phyloP scores from a whole-genome alignment of 92 coral and sea anemone genomes.

The Actinernus sp. region DNA sequence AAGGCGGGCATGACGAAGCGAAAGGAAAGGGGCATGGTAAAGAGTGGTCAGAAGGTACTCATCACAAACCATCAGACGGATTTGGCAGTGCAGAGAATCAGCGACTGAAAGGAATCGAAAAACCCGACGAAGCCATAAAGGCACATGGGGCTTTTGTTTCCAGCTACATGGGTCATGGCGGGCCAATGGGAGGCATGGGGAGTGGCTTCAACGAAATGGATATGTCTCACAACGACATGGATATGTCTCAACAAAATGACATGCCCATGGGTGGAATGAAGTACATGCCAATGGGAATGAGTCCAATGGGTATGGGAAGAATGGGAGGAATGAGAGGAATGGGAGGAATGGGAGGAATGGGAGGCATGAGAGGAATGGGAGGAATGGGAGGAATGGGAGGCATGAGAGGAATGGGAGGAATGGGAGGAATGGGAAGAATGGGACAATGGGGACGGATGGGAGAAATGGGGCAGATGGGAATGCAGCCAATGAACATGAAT shows the following conservation, averaged over 20 bases:
- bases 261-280: conserved; percentile 15
- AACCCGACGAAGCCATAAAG: not conserved
- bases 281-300: not conserved
- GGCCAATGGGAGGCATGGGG: not conserved
- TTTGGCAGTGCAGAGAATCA: too few species aligned
- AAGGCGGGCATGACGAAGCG: too few species aligned
- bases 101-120: too few species aligned
- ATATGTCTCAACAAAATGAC: conserved; percentile 3
- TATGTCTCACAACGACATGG: not conserved
- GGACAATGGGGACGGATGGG: not conserved
- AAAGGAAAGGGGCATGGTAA: too few species aligned
- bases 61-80: too few species aligned
- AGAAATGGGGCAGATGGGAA: not conserved
- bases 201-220: conserved; percentile 1
- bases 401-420: not conserved
- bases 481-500: conserved; percentile 12
- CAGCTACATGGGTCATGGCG: conserved; percentile 8
- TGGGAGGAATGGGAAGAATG: not conserved
- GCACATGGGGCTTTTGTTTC: conserved; percentile 8
- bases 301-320: conserved; percentile 8
- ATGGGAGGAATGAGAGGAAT: conserved; percentile 3
- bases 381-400: conserved; percentile 3
- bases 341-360: conserved; percentile 21
- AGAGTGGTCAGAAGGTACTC: too few species aligned
- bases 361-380: conserved; percentile 5